phyloP scores from a whole-genome alignment of 2,797 vertebrate genomes.

The Chaenodraco wilsoni region DNA sequence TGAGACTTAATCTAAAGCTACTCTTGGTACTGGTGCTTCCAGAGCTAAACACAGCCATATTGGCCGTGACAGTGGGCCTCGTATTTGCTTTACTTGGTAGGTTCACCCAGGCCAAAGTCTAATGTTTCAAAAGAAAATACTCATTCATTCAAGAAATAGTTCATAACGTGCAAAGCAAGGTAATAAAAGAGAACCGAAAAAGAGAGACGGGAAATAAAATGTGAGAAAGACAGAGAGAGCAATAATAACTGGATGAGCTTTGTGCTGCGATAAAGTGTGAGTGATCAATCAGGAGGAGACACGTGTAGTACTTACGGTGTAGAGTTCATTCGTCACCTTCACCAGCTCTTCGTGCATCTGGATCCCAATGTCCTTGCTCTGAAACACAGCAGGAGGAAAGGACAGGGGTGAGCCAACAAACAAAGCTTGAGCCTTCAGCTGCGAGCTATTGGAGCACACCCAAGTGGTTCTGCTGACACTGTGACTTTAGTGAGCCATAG shows the following conservation, averaged over 20 bases:
- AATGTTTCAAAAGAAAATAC: slow-evolving; percentile 1
- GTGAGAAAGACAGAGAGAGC: slow-evolving; percentile 13
- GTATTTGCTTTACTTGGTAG: not conserved
- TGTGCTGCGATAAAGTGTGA: slow-evolving; percentile 33
- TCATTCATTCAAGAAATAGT: slow-evolving; percentile 4
- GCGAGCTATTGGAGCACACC: slow-evolving; percentile 30
- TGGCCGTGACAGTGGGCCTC: not conserved
- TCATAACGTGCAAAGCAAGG: slow-evolving; percentile 10
- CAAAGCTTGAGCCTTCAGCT: slow-evolving; percentile 19
- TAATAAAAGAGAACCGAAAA: slow-evolving; percentile 7
- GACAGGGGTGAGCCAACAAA: slow-evolving; percentile 35
- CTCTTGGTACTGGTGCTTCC: not conserved
- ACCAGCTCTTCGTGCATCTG: slow-evolving; percentile 99
- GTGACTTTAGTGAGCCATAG: slow-evolving; percentile 20
- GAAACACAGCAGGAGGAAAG: slow-evolving; percentile 70
- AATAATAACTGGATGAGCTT: slow-evolving; percentile 19
- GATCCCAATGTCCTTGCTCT: slow-evolving; percentile 99
- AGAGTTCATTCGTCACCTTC: slow-evolving; percentile 98
- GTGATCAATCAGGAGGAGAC: slow-evolving; percentile 44
- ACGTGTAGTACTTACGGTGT: slow-evolving; percentile 89
- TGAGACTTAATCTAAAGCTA: slow-evolving; percentile 10
- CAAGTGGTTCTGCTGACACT: not conserved
- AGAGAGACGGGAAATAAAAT: slow-evolving; percentile 12
- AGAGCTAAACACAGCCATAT: not conserved
- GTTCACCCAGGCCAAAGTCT: not conserved